Evolutionary conservation across 2,888 invertebrate species (phyloP), one percentile per base, ranked within the genome.

Genomic region (Crocallis elinguaria): DNA sequence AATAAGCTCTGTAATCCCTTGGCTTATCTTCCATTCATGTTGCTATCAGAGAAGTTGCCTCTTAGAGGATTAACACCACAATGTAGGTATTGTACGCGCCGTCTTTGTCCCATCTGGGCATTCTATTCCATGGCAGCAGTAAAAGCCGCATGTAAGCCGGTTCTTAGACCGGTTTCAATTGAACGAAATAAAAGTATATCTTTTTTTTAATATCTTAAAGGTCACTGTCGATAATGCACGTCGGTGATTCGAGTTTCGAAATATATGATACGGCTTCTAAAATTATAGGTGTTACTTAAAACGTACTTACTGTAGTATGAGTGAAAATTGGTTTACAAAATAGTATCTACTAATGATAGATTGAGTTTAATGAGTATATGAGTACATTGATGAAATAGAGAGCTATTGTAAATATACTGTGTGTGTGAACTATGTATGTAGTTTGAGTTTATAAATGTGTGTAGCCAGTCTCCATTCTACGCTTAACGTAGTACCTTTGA

Each of bases 201-300:
- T 37, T 33, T 51, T 51, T 49, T 39, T 44, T 39, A 12, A 54
- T 54, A 54, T 35, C 59, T 49, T 57, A 72, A 75, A 75, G 75
- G 73, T 75, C 75, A 75, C 69, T 73, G 71, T 59, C 72, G 71
- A 69, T 73, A 71, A 66, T 66, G 67, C 71, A 68, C 69, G 68
- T 51, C 52, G 59, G 49, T 45, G 50, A 46, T 49, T 46, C 37
- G 53, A 48, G 58, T 58, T 59, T 59, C 57, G 50, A 54, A 54
- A 54, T 41, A 57, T 48, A 57, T 60, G 60, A 63, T 63, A 54
- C 29, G 48, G 58, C 58, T 57, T 60, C 58, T 63, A 37, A 64
- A 64, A 64, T 61, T 61, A 60, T 64, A 59, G 59, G 64, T 64
- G 64, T 64, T 59, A 61, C 60, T 57, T 57, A 48, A 55, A 60